These are phyloP conservation scores for Opisthograptis luteolata DNA, from an alignment of 2,888 invertebrate genomes.

Conservation along the genomic window DNA sequence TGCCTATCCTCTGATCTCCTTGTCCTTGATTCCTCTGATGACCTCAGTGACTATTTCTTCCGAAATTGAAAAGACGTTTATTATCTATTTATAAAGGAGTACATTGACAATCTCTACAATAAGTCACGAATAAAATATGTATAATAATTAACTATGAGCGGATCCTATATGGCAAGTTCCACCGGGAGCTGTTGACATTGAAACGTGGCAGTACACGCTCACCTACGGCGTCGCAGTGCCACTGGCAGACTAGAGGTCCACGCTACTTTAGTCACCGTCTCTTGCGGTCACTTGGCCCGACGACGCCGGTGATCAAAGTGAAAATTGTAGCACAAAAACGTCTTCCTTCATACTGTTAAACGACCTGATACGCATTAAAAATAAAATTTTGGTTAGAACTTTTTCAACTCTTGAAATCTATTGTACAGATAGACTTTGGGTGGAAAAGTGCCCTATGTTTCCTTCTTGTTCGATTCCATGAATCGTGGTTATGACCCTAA, in stretches of 20 bases:
- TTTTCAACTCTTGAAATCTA: slow-evolving; percentile 78
- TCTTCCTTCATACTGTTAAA: slow-evolving; percentile 83
- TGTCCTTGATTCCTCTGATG: slow-evolving; percentile 57
- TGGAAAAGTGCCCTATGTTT: slow-evolving; percentile 76
- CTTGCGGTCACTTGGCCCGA: slow-evolving; percentile 57
- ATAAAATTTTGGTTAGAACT: slow-evolving; percentile 77
- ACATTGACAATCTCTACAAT: slow-evolving; percentile 38
- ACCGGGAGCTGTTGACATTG: slow-evolving; percentile 46
- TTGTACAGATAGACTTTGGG: slow-evolving; percentile 81
- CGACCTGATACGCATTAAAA: slow-evolving; percentile 78
- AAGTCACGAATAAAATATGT: slow-evolving; percentile 25
- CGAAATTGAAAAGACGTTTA: slow-evolving; percentile 47
- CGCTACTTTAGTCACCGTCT: slow-evolving; percentile 67
- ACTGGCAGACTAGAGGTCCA: slow-evolving; percentile 54
- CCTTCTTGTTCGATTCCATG: slow-evolving; percentile 82
- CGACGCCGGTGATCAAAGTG: slow-evolving; percentile 49
- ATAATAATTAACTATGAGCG: slow-evolving; percentile 42
- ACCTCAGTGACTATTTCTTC: slow-evolving; percentile 60
- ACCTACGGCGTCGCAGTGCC: slow-evolving; percentile 45
- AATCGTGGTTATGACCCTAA: slow-evolving; percentile 81
- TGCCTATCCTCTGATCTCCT: slow-evolving; percentile 69
- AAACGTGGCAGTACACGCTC: slow-evolving; percentile 61
- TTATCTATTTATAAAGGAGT: slow-evolving; percentile 48
- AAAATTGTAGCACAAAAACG: slow-evolving; percentile 81
- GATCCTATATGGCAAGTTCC: slow-evolving; percentile 52